Evolutionary conservation across 2,888 invertebrate genomes (phyloP), one percentile per base, ranked within the genome.

Genomic region (Dynastes tityus): DNA sequence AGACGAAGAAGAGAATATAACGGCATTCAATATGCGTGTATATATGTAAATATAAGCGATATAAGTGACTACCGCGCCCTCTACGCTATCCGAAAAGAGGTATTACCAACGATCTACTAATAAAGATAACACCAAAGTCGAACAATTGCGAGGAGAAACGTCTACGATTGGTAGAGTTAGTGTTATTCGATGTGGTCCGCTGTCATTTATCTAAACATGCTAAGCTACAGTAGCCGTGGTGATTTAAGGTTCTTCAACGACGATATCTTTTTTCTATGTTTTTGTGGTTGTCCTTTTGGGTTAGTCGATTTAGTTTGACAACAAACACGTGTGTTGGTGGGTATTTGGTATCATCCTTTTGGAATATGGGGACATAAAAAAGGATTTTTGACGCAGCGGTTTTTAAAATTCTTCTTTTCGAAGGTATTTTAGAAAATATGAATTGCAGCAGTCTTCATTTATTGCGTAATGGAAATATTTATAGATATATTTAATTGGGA

Each of bases 41-140:
- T 55, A 37, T 65, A 65, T 68, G 67, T 68, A 68, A 68, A 68
- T 68, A 45, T 45, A 68, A 68, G 45, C 67, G 49, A 68, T 45
- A 37, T 29, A 29, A 27, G 22, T 29, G 29, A 49, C 11, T 49
- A 27, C 67, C 67, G 67, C 67, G 45, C 67, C 67, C 49, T 68
- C 67, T 68, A 27, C 27, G 45, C 45, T 8, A 45, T 68, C 11
- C 22, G 53, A 53, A 16, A n/a, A 45, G 9, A 8, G 13, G 67
- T 49, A 68, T 68, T 68, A 68, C 67, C 9, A 27, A 8, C 45
- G 67, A 68, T 68, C 45, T 22, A 68, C 67, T 16, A 13, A 16
- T 40, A 6, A 11, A 68, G 67, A 68, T 68, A 68, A 68, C 67
- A 1, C 16, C 16, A 22, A 27, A 68, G 67, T 68, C 6, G 67